Conservation (phyloP, 1,140 invertebrate species). For the Drosophila bocki region DNA sequence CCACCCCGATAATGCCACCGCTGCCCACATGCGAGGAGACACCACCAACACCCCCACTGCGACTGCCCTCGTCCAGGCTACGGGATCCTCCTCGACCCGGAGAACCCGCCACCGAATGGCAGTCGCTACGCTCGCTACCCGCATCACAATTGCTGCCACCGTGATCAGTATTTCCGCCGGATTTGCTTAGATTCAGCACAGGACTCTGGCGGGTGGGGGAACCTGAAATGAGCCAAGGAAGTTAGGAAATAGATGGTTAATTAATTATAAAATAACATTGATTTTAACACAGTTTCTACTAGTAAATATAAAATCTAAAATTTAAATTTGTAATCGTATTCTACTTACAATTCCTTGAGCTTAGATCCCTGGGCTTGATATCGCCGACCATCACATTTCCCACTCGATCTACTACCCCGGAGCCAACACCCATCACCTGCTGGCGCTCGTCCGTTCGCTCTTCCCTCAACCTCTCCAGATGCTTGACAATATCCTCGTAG, state of each 20-base stretch:
- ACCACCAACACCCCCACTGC: slow-evolving; percentile 86
- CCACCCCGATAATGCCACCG: slow-evolving; percentile 85
- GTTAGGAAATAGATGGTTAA: not conserved
- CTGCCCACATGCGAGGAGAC: slow-evolving; percentile 86
- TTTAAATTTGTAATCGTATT: not conserved
- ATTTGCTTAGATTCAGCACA: slow-evolving; percentile 95
- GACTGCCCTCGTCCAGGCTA: slow-evolving; percentile 83
- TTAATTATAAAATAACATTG: fast-evolving
- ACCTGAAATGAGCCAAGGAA: slow-evolving; percentile 85
- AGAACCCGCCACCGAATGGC: slow-evolving; percentile 86
- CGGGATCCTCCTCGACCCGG: slow-evolving; percentile 72
- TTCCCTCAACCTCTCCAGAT: slow-evolving; percentile 95
- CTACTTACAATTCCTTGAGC: slow-evolving; percentile 93
- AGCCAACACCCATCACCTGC: slow-evolving; percentile 86
- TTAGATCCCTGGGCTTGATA: slow-evolving; percentile 92
- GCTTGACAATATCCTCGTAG: slow-evolving; percentile 97
- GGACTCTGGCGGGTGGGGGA: slow-evolving; percentile 95
- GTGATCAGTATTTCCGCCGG: slow-evolving; percentile 87
- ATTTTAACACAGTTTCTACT: not conserved
- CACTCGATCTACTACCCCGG: slow-evolving; percentile 86
- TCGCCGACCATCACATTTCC: slow-evolving; percentile 85
- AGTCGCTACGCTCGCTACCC: slow-evolving; percentile 87
- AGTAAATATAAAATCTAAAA: not conserved
- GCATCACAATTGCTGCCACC: slow-evolving; percentile 86
- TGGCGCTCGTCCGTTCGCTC: slow-evolving; percentile 89